Evolutionary conservation across 2,888 invertebrate species (phyloP).

Genomic region (Stomorhina lunata): DNA sequence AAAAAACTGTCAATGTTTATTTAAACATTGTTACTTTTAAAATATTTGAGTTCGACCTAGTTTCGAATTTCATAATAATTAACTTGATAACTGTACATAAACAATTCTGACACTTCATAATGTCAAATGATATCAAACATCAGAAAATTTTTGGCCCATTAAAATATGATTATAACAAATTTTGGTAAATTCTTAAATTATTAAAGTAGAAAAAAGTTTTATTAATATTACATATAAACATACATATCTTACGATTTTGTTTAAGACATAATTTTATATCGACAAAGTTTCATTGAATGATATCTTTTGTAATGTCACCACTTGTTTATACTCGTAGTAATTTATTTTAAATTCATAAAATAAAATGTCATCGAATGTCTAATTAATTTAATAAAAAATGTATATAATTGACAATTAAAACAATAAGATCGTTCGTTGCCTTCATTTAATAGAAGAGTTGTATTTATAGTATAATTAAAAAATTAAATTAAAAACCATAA

Average conservation of each 20-base stretch:
- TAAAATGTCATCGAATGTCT: conserved; percentile 28
- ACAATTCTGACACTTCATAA: too few relatives aligned
- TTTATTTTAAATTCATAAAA: background rate
- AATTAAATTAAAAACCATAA: background rate
- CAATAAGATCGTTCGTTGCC: background rate
- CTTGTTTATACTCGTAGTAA: background rate
- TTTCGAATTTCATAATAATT: too few relatives aligned
- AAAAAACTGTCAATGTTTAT: background rate
- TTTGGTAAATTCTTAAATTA: too few relatives aligned
- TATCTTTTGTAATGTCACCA: background rate
- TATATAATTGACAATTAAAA: conserved; percentile 41
- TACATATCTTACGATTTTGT: too few relatives aligned
- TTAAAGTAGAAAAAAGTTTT: too few relatives aligned
- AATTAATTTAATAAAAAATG: conserved; percentile 45
- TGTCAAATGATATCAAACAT: too few relatives aligned
- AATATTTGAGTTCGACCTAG: background rate
- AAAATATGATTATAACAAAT: too few relatives aligned
- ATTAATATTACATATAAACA: too few relatives aligned
- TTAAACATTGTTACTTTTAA: background rate
- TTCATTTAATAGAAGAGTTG: conserved; percentile 3
- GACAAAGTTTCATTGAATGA: too few relatives aligned
- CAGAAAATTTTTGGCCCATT: too few relatives aligned
- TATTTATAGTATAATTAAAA: background rate
- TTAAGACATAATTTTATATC: too few relatives aligned
- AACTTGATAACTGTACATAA: too few relatives aligned